A percentile compares a stretch with the other conserved stretches of the same genome.
These are phyloP conservation scores for Drosophila parthenogenetica DNA, from an alignment of 2,888 invertebrate species.

Conservation along the genomic window DNA sequence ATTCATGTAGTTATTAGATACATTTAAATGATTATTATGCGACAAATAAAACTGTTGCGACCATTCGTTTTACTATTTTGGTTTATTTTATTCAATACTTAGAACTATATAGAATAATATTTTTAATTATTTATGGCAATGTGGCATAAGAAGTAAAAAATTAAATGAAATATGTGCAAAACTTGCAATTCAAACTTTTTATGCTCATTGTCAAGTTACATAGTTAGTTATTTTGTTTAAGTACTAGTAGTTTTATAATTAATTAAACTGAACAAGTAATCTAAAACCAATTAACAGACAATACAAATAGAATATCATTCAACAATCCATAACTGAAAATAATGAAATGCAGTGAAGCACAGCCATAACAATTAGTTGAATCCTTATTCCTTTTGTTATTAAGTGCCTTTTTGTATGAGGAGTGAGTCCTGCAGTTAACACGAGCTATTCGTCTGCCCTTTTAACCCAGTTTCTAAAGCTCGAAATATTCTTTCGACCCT, in stretches of 20 bases:
- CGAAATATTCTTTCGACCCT: conserved; percentile 14
- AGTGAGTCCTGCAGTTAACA: conserved; percentile 65
- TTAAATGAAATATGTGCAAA: not conserved
- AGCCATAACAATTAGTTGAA: conserved; percentile 24
- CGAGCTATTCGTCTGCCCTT: conserved; percentile 30
- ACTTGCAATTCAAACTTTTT: conserved; percentile 6
- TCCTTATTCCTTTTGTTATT: conserved; percentile 40
- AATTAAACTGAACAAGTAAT: conserved; percentile 45
- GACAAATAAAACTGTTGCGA: conserved; percentile 4
- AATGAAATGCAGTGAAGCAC: conserved; percentile 7
- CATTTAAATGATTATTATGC: conserved; percentile 17
- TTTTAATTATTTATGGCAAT: conserved; percentile 34
- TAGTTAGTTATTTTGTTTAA: conserved; percentile 73
- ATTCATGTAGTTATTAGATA: conserved; percentile 47
- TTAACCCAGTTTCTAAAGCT: conserved; percentile 32
- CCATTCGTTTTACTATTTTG: conserved; percentile 3
- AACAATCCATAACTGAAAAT: conserved; percentile 34
- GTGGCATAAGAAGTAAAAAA: conserved; percentile 9
- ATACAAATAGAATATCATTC: conserved; percentile 68
- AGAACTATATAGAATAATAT: conserved; percentile 33
- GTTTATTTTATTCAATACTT: conserved; percentile 20
- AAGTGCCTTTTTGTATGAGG: conserved; percentile 64
- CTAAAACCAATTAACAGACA: conserved; percentile 72
- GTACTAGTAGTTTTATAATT: conserved; percentile 57
- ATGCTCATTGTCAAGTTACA: conserved; percentile 21